Conservation (phyloP, 2,888 invertebrate genomes). For the Allolobophora icterica region DNA sequence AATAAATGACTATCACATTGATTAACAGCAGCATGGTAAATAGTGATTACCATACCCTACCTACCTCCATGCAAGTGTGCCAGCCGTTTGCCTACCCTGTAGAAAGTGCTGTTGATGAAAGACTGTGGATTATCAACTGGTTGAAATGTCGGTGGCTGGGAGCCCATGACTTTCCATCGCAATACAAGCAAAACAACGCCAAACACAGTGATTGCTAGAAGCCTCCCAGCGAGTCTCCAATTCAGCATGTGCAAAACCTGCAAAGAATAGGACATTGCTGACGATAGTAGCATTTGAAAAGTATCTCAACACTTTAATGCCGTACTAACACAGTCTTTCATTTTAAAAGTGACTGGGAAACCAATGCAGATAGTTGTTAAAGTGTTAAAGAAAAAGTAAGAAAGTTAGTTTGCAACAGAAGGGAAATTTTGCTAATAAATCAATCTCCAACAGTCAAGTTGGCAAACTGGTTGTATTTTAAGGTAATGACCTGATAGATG, state of each 20-base stretch:
- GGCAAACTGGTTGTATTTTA: not conserved
- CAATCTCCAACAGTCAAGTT: not conserved
- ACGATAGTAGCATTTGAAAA: not conserved
- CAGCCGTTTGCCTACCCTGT: slow-evolving; percentile 71
- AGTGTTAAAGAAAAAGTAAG: not conserved
- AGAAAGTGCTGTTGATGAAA: slow-evolving; percentile 73
- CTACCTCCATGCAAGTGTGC: too few species aligned
- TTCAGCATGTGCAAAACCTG: not conserved
- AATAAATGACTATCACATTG: not conserved
- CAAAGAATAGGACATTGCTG: not conserved
- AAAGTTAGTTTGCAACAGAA: not conserved
- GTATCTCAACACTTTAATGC: too few species aligned
- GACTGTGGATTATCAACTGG: slow-evolving; percentile 90
- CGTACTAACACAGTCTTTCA: too few species aligned
- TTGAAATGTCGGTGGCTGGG: slow-evolving; percentile 77
- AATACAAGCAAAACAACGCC: slow-evolving; percentile 71
- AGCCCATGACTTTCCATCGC: slow-evolving; percentile 81
- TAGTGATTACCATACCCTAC: not conserved
- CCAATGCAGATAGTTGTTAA: too few species aligned
- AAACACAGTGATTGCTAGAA: slow-evolving; percentile 67
- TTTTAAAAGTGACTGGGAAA: too few species aligned
- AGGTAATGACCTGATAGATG: not conserved
- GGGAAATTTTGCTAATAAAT: not conserved
- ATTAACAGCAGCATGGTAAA: not conserved
- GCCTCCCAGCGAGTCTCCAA: slow-evolving; percentile 65